A percentile compares a stretch with the other conserved stretches of the same genome.
Evolutionary conservation across 2,113 vertebrate species (phyloP).

Genomic region (Sprattus sprattus): DNA sequence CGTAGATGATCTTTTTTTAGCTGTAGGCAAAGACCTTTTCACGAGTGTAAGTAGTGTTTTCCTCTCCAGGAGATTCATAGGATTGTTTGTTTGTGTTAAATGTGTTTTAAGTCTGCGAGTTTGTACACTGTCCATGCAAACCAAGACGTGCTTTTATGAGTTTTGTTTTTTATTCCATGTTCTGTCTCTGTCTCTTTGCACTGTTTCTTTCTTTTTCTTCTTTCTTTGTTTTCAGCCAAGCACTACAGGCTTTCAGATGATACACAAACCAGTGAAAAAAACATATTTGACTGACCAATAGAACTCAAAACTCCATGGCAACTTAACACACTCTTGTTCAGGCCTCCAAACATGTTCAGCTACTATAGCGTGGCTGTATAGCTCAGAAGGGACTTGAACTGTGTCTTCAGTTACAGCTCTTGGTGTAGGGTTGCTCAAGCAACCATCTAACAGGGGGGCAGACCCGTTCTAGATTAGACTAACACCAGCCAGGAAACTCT

Average conservation of each 20-base stretch:
- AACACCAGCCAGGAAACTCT: not conserved
- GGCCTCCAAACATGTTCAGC: not conserved
- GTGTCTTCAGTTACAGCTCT: not conserved
- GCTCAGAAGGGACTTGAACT: not conserved
- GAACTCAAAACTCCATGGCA: not conserved
- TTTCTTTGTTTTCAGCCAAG: not conserved
- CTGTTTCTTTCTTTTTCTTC: conserved; percentile 20
- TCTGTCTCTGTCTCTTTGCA: conserved; percentile 21
- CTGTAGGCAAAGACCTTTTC: conserved; percentile 40
- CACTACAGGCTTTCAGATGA: conserved; percentile 10
- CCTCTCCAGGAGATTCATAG: conserved; percentile 48
- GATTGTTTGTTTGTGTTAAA: conserved; percentile 24
- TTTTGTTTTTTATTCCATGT: not conserved
- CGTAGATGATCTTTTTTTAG: conserved; percentile 58
- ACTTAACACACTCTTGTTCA: not conserved
- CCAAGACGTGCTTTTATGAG: conserved; percentile 18
- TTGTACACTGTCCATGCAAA: conserved; percentile 48
- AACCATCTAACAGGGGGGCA: not conserved
- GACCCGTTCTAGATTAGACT: not conserved
- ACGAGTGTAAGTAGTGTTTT: conserved; percentile 40
- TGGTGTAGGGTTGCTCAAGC: not conserved
- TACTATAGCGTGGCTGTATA: not conserved
- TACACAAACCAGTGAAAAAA: not conserved
- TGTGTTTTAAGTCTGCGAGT: conserved; percentile 52
- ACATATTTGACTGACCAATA: conserved; percentile 16